These are phyloP conservation scores for Aspidapion aeneum DNA, from an alignment of 2,888 invertebrate species.

Conservation along the genomic window DNA sequence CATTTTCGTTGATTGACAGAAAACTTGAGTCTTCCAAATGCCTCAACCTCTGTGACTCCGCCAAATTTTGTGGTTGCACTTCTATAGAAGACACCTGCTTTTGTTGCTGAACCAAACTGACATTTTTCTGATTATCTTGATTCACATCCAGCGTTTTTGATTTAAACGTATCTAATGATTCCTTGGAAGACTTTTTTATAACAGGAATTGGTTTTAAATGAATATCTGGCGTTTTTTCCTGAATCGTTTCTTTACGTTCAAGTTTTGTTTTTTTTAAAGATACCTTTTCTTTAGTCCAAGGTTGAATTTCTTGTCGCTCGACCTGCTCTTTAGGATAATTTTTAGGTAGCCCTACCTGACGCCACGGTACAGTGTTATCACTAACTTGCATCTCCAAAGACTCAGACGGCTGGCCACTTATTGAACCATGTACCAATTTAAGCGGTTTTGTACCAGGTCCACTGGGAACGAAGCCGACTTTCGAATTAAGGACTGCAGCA, in stretches of 20 bases:
- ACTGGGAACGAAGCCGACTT: conserved; percentile 37
- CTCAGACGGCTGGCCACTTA: conserved; percentile 42
- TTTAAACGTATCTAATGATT: conserved; percentile 49
- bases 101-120: too few species aligned
- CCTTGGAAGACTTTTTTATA: conserved; percentile 45
- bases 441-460: conserved; percentile 41
- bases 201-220: conserved; percentile 52
- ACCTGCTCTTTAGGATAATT: conserved; percentile 27
- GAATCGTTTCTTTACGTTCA: conserved; percentile 44
- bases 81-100: too few species aligned
- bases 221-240: conserved; percentile 48
- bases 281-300: conserved; percentile 65
- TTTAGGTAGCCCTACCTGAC: conserved; percentile 32
- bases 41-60: too few species aligned
- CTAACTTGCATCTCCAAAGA: conserved; percentile 50
- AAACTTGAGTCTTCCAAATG: conserved; percentile 19
- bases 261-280: conserved; percentile 51
- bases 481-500: conserved; percentile 31
- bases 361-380: conserved; percentile 56
- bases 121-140: too few species aligned
- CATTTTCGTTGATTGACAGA: conserved; percentile 31
- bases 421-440: conserved; percentile 37
- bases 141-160: too few species aligned
- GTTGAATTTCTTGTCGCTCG: conserved; percentile 43
- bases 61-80: too few species aligned